Percentiles rank a stretch among this genome's conserved stretches.
phyloP scores from a whole-genome alignment of 2,113 vertebrate genomes.

The Columbina picui region DNA sequence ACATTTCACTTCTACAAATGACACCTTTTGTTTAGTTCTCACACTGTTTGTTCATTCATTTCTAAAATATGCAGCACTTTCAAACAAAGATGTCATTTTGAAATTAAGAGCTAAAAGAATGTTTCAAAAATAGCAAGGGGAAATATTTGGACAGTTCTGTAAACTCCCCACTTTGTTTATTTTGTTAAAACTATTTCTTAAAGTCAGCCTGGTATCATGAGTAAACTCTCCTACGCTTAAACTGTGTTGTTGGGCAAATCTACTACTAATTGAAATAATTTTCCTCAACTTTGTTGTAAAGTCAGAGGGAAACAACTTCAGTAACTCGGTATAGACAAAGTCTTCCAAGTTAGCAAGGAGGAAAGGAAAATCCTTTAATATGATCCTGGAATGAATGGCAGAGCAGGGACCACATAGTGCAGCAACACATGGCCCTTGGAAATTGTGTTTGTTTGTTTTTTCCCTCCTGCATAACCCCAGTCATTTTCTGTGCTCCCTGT shows the following conservation, averaged over 20 bases:
- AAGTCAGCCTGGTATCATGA: background rate
- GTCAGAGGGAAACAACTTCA: background rate
- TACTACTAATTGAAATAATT: background rate
- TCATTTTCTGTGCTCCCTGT: background rate
- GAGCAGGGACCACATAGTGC: background rate
- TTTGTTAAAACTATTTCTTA: background rate
- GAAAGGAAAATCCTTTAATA: background rate
- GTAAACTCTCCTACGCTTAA: background rate
- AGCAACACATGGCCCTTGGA: background rate
- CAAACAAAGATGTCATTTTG: background rate
- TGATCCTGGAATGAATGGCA: background rate
- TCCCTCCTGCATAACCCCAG: background rate
- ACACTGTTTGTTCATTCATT: background rate
- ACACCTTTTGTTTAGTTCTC: constrained; percentile 19
- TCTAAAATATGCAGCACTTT: background rate
- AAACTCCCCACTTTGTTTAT: background rate
- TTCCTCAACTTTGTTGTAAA: background rate
- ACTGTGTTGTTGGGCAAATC: background rate
- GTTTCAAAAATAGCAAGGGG: background rate
- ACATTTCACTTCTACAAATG: background rate
- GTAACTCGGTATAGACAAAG: background rate
- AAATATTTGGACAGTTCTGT: constrained; percentile 19
- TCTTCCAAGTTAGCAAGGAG: background rate
- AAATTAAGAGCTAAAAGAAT: background rate
- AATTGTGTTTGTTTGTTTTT: background rate